Percentiles rank a stretch among this genome's conserved stretches.
Evolutionary conservation across 2,797 vertebrate genomes (phyloP).

Genomic region (Sebastiscus tertius): DNA sequence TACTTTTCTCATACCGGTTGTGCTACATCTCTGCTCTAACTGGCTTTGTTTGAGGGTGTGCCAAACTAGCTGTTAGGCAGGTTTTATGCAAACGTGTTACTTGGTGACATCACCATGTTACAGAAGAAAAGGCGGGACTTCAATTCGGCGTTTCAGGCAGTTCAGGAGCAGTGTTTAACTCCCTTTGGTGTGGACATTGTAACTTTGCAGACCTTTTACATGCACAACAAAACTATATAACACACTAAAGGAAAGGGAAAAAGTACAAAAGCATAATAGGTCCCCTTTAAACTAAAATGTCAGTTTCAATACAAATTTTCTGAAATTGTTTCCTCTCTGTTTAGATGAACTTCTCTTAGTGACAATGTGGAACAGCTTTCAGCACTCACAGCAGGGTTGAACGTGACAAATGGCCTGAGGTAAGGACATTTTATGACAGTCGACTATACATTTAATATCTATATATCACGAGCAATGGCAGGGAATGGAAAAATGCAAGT

Average conservation of each 20-base stretch:
- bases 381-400: slow-evolving; percentile 15
- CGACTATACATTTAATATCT: slow-evolving; percentile 52
- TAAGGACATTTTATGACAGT: slow-evolving; percentile 46
- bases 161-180: not conserved
- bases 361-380: slow-evolving; percentile 6
- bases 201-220: not conserved
- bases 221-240: not conserved
- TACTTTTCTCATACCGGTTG: fast-evolving
- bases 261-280: not conserved
- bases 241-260: too few species aligned
- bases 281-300: not conserved
- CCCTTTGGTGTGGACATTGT: not conserved
- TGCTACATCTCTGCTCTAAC: fast-evolving
- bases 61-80: too few species aligned
- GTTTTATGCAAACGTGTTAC: fast-evolving
- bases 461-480: slow-evolving; percentile 51
- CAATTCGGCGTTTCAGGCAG: fast-evolving
- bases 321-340: not conserved
- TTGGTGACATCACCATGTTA: too few species aligned
- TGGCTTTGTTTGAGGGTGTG: too few species aligned
- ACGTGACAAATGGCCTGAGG: slow-evolving; percentile 45
- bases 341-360: not conserved
- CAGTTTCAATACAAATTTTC: not conserved
- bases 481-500: slow-evolving; percentile 39
- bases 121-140: too few species aligned